Evolutionary conservation across 2,888 invertebrate species (phyloP), one percentile per base, ranked within the genome.

Genomic region (Orchesellides sinensis): DNA sequence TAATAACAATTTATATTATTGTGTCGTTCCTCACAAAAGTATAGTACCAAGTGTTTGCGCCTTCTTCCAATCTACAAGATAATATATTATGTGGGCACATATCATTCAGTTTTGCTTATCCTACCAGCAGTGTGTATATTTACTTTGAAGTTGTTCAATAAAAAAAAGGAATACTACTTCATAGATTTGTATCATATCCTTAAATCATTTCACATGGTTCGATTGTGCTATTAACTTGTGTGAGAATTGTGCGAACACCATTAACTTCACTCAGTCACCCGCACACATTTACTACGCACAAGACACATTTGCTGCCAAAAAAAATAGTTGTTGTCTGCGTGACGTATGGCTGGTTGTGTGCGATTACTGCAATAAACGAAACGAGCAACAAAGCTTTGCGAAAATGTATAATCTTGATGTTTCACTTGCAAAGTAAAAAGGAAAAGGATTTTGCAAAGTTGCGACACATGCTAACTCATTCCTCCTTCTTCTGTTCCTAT

Each of bases 1-100:
- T 63, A 74, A 65, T 63, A 74, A 65, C 74, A 54, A 54, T 74
- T 74, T 74, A 65, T 74, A 65, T 61, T 73, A 61, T 54, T 23
- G 21, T 23, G 35, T 63, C 63, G 32, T 61, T 54, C 61, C 63
- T 45, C 23, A 63, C 19, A 40, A 19, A 40, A 63, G 59, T 59
- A 32, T n/a, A n/a, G n/a, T n/a, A n/a, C n/a, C n/a, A 59, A 59
- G 25, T 21, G n/a, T 21, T 49, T 49, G 21, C 49, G 35, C 12
- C 35, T 35, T 35, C 35, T 35, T 8, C 12, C 5, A 5, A 35
- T 35, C 6, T 8, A 35, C 35, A 35, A 35, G 12, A 12, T 35
- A 5, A 8, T 35, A 35, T 35, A 35, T 35, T 35, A 35, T 35
- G 35, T n/a, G n/a, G n/a, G n/a, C 35, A 8, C 12, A 35, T 35